These are phyloP conservation scores for Apodemus sylvaticus DNA, from an alignment of 2,113 vertebrate genomes.

Conservation along the genomic window DNA sequence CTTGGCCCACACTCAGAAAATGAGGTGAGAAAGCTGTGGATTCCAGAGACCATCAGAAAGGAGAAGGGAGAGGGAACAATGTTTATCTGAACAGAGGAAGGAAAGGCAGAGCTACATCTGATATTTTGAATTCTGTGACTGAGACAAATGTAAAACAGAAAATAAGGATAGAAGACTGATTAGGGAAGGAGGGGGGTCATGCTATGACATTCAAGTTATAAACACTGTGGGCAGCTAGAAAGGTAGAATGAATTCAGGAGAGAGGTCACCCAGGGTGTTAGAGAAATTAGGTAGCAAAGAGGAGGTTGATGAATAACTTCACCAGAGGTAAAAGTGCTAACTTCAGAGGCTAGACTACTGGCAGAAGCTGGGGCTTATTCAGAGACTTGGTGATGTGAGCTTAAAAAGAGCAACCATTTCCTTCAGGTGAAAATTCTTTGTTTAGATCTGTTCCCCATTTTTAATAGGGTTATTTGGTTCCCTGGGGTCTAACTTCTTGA, in stretches of 20 bases:
- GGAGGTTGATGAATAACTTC: neutral
- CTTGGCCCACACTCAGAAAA: neutral
- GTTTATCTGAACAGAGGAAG: neutral
- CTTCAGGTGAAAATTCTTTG: too few relatives aligned
- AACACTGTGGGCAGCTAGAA: neutral
- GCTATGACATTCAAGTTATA: neutral
- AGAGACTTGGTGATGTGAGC: neutral
- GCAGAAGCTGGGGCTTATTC: neutral
- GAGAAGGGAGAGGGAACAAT: neutral
- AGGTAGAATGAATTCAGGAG: neutral
- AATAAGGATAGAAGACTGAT: neutral
- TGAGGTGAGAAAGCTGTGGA: neutral
- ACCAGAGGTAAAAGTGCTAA: neutral
- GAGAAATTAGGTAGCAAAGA: neutral
- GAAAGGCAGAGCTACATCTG: neutral
- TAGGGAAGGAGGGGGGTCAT: neutral
- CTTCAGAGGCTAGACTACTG: neutral
- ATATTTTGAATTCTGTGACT: neutral
- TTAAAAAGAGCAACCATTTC: too few relatives aligned
- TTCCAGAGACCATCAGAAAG: neutral
- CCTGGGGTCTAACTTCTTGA: too few relatives aligned
- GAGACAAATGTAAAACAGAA: constrained; percentile 1
- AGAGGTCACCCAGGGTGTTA: neutral
- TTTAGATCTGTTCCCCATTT: too few relatives aligned
- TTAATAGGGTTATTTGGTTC: too few relatives aligned